Conservation (phyloP, 1,140 invertebrate genomes). For the Listronotus oregonensis region DNA sequence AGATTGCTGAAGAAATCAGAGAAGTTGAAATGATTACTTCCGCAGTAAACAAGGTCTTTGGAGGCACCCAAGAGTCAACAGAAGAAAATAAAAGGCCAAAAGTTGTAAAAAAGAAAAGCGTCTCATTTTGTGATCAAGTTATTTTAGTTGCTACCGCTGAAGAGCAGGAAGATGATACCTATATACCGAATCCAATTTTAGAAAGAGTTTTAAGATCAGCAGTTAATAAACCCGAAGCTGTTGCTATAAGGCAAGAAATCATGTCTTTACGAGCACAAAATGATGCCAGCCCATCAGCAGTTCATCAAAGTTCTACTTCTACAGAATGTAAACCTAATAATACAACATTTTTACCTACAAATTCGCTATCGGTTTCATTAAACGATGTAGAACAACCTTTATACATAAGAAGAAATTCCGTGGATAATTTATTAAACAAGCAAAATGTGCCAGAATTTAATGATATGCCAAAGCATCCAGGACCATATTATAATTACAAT, state of each 20-base stretch:
- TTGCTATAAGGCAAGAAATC: slow-evolving; percentile 60
- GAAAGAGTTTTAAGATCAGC: slow-evolving; percentile 83
- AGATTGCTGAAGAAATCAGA: slow-evolving; percentile 60
- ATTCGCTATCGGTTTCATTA: background rate
- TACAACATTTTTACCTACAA: background rate
- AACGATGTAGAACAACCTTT: slow-evolving; percentile 24
- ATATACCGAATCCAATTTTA: slow-evolving; percentile 88
- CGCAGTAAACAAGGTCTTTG: slow-evolving; percentile 58
- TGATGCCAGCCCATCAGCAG: background rate
- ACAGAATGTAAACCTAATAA: background rate
- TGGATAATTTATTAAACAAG: slow-evolving; percentile 40
- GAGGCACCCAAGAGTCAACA: slow-evolving; percentile 1
- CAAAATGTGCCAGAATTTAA: background rate
- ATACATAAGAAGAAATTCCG: slow-evolving; percentile 41
- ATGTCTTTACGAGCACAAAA: slow-evolving; percentile 58
- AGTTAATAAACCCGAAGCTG: slow-evolving; percentile 72
- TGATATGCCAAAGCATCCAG: background rate
- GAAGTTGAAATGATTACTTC: slow-evolving; percentile 62
- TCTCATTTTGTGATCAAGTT: slow-evolving; percentile 92
- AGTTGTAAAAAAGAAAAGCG: slow-evolving; percentile 84
- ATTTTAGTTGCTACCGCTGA: slow-evolving; percentile 89
- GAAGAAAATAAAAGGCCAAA: slow-evolving; percentile 32
- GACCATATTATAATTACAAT: background rate
- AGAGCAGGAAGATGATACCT: slow-evolving; percentile 87
- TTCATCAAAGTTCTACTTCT: background rate